Evolutionary conservation across 2,797 vertebrate genomes (phyloP).

Genomic region (Uromys caudimaculatus): DNA sequence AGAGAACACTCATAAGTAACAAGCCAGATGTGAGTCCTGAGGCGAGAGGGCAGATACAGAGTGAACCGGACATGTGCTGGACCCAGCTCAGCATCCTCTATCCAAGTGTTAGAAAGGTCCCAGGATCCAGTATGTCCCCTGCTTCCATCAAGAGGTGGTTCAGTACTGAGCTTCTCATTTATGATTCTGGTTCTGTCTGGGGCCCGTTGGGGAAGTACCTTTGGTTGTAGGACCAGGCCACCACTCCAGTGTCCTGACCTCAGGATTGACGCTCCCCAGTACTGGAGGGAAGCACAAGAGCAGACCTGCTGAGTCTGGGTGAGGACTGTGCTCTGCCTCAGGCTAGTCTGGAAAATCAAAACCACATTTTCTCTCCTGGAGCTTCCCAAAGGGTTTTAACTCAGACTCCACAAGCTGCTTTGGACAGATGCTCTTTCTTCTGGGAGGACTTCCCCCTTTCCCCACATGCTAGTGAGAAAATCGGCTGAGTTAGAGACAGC

Average conservation of each 20-base stretch:
- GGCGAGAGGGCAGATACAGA: not conserved
- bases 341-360: constrained; percentile 62
- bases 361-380: constrained; percentile 60
- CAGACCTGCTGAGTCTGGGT: not conserved
- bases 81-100: not conserved
- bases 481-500: not conserved
- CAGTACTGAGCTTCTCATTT: not conserved
- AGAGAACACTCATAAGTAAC: not conserved
- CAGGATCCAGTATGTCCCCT: not conserved
- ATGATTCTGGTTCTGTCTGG: not conserved
- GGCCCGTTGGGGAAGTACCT: not conserved
- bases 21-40: not conserved
- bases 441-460: not conserved
- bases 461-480: not conserved
- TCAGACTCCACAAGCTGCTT: constrained; percentile 50
- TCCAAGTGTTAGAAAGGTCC: not conserved
- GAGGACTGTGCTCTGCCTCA: not conserved
- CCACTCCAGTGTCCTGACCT: not conserved
- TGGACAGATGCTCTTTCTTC: constrained; percentile 20
- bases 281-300: not conserved
- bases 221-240: not conserved
- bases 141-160: not conserved
- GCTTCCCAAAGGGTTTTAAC: constrained; percentile 41
- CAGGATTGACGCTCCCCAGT: not conserved
- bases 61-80: not conserved